A percentile compares a stretch with the other conserved stretches of the same genome.
Evolutionary conservation across 2,113 vertebrate species (phyloP).

Genomic region (Pseudois nayaur): DNA sequence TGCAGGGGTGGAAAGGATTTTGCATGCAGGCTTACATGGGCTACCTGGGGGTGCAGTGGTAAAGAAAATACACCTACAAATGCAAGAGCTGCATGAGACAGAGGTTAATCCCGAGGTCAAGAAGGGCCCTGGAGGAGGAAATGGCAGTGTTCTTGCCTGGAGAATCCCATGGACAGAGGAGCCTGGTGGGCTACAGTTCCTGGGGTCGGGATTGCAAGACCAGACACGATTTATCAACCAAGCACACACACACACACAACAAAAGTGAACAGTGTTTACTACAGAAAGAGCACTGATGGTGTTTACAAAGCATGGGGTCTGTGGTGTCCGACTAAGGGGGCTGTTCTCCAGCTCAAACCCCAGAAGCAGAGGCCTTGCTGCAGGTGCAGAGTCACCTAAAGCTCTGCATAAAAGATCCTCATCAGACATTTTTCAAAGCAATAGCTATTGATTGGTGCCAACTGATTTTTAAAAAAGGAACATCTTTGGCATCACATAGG

Average conservation of each 20-base stretch:
- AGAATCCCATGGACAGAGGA: too few relatives aligned
- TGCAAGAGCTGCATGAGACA: too few relatives aligned
- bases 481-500: neutral
- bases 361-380: neutral
- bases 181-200: neutral
- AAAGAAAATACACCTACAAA: too few relatives aligned
- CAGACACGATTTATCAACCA: too few relatives aligned
- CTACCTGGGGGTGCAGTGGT: too few relatives aligned
- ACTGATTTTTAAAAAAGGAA: neutral
- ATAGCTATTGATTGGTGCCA: fast-evolving
- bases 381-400: neutral
- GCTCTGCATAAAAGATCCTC: neutral
- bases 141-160: too few relatives aligned
- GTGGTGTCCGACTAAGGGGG: neutral
- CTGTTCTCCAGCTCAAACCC: fast-evolving
- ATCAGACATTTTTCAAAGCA: neutral
- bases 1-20: neutral
- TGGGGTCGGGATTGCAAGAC: fast-evolving
- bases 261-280: neutral
- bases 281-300: too few relatives aligned
- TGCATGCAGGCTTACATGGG: too few relatives aligned
- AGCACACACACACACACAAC: too few relatives aligned
- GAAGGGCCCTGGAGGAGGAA: too few relatives aligned
- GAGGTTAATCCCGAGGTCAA: too few relatives aligned
- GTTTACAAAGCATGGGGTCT: neutral